Conservation (phyloP, 1,140 invertebrate species). For the Mamestra configurata region DNA sequence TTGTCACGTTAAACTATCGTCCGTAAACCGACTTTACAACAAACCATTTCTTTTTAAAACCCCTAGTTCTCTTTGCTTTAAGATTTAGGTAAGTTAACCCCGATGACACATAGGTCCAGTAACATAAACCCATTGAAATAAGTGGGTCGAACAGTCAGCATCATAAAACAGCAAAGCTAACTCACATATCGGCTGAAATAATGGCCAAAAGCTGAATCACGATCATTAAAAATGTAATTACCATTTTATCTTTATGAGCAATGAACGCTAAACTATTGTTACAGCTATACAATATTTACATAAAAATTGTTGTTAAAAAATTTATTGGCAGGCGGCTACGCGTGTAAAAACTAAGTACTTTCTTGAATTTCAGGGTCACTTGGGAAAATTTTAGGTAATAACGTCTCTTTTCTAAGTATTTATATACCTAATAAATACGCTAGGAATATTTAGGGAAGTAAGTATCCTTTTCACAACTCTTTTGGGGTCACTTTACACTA, state of each 20-base stretch:
- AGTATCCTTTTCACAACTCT: no score
- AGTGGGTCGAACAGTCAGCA: slow-evolving; percentile 53
- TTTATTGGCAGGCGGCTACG: slow-evolving; percentile 54
- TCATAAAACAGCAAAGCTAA: slow-evolving; percentile 66
- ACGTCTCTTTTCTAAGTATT: background rate
- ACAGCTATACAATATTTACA: slow-evolving; percentile 50
- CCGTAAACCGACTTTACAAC: no score
- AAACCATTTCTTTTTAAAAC: background rate
- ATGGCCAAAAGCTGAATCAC: slow-evolving; percentile 66
- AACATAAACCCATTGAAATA: slow-evolving; percentile 20
- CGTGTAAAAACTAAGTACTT: slow-evolving; percentile 1
- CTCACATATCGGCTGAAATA: slow-evolving; percentile 63
- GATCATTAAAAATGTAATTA: slow-evolving; percentile 77
- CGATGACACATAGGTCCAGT: slow-evolving; percentile 29
- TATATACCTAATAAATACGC: no score
- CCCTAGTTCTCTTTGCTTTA: background rate
- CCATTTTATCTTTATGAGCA: slow-evolving; percentile 79
- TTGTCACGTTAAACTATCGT: no score
- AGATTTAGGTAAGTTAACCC: no score
- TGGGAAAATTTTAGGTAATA: no score
- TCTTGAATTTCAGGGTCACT: background rate
- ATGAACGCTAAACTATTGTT: slow-evolving; percentile 63
- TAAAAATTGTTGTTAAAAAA: slow-evolving; percentile 55
- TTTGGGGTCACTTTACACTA: no score
- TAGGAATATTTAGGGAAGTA: no score